phyloP scores from a whole-genome alignment of 1,140 invertebrate genomes.

The Heliconius himera region DNA sequence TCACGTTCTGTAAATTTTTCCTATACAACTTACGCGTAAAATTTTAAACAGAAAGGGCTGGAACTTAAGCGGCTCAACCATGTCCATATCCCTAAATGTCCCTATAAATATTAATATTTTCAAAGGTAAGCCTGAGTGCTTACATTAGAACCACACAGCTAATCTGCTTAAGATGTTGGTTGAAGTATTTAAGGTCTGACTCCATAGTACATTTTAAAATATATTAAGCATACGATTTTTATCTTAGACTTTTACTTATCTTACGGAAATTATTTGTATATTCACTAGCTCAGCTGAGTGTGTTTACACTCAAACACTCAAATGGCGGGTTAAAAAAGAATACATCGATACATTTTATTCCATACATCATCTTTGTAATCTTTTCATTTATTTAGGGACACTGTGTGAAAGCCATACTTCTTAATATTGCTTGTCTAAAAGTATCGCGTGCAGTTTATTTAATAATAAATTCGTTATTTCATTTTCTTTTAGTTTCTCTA shows the following conservation, averaged over 20 bases:
- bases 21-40: not conserved
- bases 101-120: constrained; percentile 42
- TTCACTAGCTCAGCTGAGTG: too few relatives aligned
- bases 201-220: not conserved
- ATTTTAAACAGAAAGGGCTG: constrained; percentile 8
- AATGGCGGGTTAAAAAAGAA: too few relatives aligned
- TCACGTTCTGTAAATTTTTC: not conserved
- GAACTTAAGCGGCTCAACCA: constrained; percentile 6
- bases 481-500: too few relatives aligned
- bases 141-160: constrained; percentile 39
- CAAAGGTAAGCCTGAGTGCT: constrained; percentile 41
- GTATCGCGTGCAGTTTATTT: too few relatives aligned
- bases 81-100: constrained; percentile 23
- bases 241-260: not conserved
- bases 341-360: too few relatives aligned
- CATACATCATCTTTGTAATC: too few relatives aligned
- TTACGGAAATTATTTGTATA: too few relatives aligned
- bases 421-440: too few relatives aligned
- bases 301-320: too few relatives aligned
- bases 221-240: not conserved
- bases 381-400: too few relatives aligned
- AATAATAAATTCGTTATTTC: too few relatives aligned
- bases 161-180: constrained; percentile 42
- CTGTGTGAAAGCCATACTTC: too few relatives aligned
- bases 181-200: constrained; percentile 31